Evolutionary conservation across 2,113 vertebrate genomes (phyloP).

Genomic region (Recurvirostra avosetta): DNA sequence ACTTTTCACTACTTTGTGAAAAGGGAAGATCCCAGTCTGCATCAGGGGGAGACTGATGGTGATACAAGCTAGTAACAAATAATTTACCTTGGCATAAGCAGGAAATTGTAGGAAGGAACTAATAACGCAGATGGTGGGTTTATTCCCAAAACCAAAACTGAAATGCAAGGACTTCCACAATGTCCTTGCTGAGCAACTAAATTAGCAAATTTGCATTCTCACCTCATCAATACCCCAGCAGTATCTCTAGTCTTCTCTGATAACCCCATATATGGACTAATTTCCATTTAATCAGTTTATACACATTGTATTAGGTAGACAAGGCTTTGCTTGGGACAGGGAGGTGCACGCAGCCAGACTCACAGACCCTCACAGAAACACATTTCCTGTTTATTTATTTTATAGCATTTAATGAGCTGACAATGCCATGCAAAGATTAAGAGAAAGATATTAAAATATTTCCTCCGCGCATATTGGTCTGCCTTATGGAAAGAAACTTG

Average conservation of each 20-base stretch:
- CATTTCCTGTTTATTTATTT: not conserved
- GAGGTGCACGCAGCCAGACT: not conserved
- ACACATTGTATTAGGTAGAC: not conserved
- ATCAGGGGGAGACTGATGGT: not conserved
- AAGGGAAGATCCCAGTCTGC: not conserved
- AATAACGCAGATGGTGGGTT: not conserved
- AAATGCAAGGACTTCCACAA: not conserved
- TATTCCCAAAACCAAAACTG: not conserved
- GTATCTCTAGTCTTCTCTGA: not conserved
- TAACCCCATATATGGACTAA: not conserved
- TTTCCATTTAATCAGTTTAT: not conserved
- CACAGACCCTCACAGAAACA: not conserved
- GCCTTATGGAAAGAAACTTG: not conserved
- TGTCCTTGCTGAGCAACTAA: not conserved
- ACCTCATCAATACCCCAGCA: not conserved
- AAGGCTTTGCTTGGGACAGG: not conserved
- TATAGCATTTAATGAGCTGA: not conserved
- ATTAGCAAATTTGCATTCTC: not conserved
- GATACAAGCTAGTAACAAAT: not conserved
- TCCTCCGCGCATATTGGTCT: not conserved
- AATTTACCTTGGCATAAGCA: not conserved
- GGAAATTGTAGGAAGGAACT: not conserved
- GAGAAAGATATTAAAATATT: not conserved
- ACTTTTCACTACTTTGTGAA: not conserved
- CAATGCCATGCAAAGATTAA: not conserved